Conservation (phyloP, 2,113 vertebrate species). For the Hyperopisus bebe region DNA sequence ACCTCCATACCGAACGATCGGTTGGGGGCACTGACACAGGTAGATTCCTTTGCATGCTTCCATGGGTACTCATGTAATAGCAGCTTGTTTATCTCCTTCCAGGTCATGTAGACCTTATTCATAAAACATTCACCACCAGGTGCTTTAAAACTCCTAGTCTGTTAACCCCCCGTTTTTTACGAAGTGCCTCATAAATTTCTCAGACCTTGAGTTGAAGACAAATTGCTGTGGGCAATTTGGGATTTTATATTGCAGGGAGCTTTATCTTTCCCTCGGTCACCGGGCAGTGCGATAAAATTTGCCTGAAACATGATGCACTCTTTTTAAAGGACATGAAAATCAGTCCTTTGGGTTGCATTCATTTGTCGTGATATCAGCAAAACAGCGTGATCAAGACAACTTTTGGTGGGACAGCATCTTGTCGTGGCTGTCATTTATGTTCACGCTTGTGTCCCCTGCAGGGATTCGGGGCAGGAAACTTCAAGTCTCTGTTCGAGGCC, state of each 20-base stretch:
- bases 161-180: slow-evolving; percentile 9
- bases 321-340: not conserved
- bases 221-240: slow-evolving; percentile 39
- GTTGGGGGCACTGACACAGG: no score
- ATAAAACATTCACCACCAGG: slow-evolving; percentile 33
- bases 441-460: slow-evolving; percentile 46
- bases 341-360: not conserved
- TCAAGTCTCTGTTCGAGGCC: slow-evolving; percentile 76
- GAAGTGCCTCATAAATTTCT: slow-evolving; percentile 55
- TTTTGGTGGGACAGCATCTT: not conserved
- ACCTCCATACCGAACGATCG: not conserved
- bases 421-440: slow-evolving; percentile 32
- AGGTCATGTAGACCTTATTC: not conserved
- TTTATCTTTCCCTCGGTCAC: not conserved
- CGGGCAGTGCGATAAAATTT: not conserved
- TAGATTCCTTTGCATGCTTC: not conserved
- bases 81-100: not conserved
- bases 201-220: slow-evolving; percentile 50
- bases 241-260: slow-evolving; percentile 26
- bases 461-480: slow-evolving; percentile 76
- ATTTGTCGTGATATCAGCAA: not conserved
- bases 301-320: not conserved
- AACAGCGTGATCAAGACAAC: not conserved
- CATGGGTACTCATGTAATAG: not conserved
- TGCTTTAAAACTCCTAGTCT: slow-evolving; percentile 42